Evolutionary conservation across 2,888 invertebrate species (phyloP), one percentile per base, ranked within the genome.

Genomic region (Cryptus viduatorius): DNA sequence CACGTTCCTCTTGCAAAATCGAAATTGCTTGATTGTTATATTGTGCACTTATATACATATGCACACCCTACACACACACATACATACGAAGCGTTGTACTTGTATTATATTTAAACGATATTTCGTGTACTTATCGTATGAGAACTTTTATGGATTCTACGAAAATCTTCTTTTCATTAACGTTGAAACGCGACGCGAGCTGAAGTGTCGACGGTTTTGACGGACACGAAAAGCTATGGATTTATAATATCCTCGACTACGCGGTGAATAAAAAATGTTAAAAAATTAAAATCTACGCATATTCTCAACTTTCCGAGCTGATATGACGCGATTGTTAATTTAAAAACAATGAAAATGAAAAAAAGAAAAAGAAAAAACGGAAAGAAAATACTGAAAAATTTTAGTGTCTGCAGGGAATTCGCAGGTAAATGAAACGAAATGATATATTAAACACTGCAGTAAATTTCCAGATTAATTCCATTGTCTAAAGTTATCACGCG

Each of bases 11-110:
- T 68, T 48, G 59, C 59, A 78, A 44, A 59, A 77, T 77, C 68
- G 77, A 77, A 44, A 31, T 77, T 77, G 56, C 68, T 67, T 77
- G 65, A 50, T 53, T 76, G 50, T 67, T 53, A 67, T 67, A 76
- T 76, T 14, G 24, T 77, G 77, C 59, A 59, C 46, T 19, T 24
- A 19, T 56, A 56, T 12, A 56, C 56, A 56, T 19, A 56, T 19
- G 4, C 7, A 8, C 50, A n/a, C 50, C 4, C 50, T 50, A 14
- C 24, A 50, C 50, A 50, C 50, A 50, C 7, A 31, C 37, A 14
- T 31, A 37, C 14, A 4, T 24, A 67, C 42, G 67, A 24, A 46
- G 24, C 44, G 67, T 8, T 14, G 24, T 8, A 8, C 29, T 56
- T 44, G n/a, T 44, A 56, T 59, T 61, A 16, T 31, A 29, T 46